Evolutionary conservation across 1,140 invertebrate species (phyloP).

Genomic region (Caligus rogercresseyi): DNA sequence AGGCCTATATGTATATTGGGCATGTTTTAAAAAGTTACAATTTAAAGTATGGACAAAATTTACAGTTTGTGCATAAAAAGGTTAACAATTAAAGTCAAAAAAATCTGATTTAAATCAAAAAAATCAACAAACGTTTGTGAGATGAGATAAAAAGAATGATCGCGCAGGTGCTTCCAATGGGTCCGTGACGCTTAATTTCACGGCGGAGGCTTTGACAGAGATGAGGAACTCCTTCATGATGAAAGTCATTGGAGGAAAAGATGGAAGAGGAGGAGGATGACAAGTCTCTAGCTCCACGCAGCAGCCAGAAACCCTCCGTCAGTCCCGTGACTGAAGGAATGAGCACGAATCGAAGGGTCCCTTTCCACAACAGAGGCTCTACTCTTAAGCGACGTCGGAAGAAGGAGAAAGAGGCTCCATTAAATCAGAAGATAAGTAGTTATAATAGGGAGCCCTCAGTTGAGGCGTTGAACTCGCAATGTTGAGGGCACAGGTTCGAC

Average conservation of each 20-base stretch:
- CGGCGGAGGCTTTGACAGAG: constrained; percentile 13
- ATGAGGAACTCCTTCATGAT: constrained; percentile 11
- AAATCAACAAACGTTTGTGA: too few species aligned
- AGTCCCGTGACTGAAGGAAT: too few species aligned
- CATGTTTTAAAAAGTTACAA: too few species aligned
- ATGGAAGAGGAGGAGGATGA: background rate
- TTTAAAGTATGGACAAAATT: too few species aligned
- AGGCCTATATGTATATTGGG: too few species aligned
- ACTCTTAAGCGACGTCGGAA: background rate
- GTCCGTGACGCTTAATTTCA: constrained; percentile 15
- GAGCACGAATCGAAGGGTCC: too few species aligned
- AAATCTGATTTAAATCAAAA: background rate
- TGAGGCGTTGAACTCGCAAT: too few species aligned
- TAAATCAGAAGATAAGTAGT: background rate
- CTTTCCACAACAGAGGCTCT: background rate
- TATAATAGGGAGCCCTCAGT: too few species aligned
- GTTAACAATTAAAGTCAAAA: background rate
- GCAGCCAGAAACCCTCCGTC: too few species aligned
- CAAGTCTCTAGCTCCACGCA: background rate
- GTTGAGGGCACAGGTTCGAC: too few species aligned
- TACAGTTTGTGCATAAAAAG: too few species aligned
- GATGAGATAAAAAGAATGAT: too few species aligned
- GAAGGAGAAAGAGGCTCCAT: background rate
- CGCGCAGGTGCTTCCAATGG: background rate
- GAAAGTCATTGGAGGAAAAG: background rate